Base-by-base conservation (phyloP, 2,888 invertebrate genomes). In the Hofmannophila pseudospretella region DNA sequence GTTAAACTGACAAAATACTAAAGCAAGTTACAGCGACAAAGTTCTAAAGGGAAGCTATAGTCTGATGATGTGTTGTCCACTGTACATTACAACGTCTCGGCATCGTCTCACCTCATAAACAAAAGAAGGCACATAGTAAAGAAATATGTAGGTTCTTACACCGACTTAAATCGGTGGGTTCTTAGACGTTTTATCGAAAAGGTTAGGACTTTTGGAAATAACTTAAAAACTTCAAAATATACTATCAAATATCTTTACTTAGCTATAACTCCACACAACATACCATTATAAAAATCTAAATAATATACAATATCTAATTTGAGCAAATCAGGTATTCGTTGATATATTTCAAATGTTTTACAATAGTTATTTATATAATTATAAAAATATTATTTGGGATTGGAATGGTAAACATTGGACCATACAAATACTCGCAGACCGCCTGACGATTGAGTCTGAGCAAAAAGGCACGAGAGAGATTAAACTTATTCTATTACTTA, bases 251-350 rank as follows among this genome's bases (percentile, higher is more conserved):
- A 39, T 28, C 37, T 43, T 43, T 39, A 38, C 34, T 38, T 36
- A n/a, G n/a, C n/a, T n/a, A 39, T 39, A 46, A 40, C 38, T 34
- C 33, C 34, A 35, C 27, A 11, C 10, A 27, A 27, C 11, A 27
- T 11, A 27, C 27, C 11, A 7, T 27, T 3, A 27, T 25, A 27
- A 27, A 27, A 27, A 11, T n/a, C 11, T n/a, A 23, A 23, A 7
- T 23, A n/a, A n/a, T n/a, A 23, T n/a, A 23, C 8, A 23, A 27
- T 12, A 27, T 40, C 30, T 37, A 37, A 26, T 35, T 46, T 48
- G 48, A 48, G 48, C 48, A 46, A 48, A 11, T 46, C 48, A 45
- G 48, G 48, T 46, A 42, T 42, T 38, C 22, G 13, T 41, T 37
- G 25, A 16, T 33, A 22, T 26, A n/a, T 11, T n/a, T 25, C 8